Evolutionary conservation across 1,140 invertebrate species (phyloP), one percentile per base, ranked within the genome.

Genomic region (Sycophaga agraensis): DNA sequence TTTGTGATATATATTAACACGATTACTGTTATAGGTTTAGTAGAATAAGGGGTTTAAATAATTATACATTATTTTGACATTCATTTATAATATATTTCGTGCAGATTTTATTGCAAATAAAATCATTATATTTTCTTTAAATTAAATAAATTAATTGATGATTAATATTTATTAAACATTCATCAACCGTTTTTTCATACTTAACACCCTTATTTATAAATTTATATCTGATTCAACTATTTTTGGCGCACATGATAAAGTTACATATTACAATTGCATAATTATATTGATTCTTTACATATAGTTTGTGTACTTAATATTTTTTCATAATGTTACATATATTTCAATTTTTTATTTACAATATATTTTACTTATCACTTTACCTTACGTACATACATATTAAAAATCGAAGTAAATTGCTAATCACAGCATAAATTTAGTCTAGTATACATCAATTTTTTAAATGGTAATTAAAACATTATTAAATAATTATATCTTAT

Each of bases 161-260:
- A 37, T n/a, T 58, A n/a, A n/a, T n/a, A n/a, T n/a, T n/a, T n/a
- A n/a, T n/a, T 58, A 28, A 49, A 49, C 45, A 49, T 58, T 7
- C 16, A 58, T 16, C 28, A 49, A 40, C 40, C 21, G 22, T n/a
- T 17, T n/a, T n/a, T n/a, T n/a, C n/a, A n/a, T 49, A 31, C 34
- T 35, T 40, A 40, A 31, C 45, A 34, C 1, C 35, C 3, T 48
- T 34, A 7, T 35, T 35, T 56, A 28, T 17, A n/a, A 5, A 49
- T 39, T 35, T 49, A 6, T 35, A 49, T 40, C 4, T 34, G n/a
- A 34, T 49, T 28, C 4, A 39, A 39, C 16, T 56, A 57, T 24
- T 48, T 11, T 46, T 35, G 5, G 2, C 8, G 11, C n/a, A 12
- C 37, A 57, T 57, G 34, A 4, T 24, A 24, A 48, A 49, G 4